Percentiles rank a stretch among this genome's conserved stretches.
phyloP scores from a whole-genome alignment of 2,888 invertebrate genomes.

The Zygothrica quintamaculata region DNA sequence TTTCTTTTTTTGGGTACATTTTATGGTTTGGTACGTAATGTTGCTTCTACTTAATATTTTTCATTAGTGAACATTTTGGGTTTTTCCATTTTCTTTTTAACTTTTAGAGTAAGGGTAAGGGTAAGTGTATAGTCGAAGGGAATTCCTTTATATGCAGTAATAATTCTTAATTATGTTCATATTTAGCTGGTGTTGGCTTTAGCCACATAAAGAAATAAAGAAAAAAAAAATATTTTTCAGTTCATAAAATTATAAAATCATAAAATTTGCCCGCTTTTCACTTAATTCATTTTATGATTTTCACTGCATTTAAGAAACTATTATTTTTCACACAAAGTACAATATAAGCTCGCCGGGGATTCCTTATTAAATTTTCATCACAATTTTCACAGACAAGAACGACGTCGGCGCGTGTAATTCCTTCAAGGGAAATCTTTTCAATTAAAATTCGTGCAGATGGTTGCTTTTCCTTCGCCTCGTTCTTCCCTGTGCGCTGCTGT shows the following conservation, averaged over 20 bases:
- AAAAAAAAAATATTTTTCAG: constrained; percentile 47
- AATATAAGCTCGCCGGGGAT: constrained; percentile 76
- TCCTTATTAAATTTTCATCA: constrained; percentile 76
- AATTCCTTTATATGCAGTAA: constrained; percentile 62
- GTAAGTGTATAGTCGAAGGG: too few relatives aligned
- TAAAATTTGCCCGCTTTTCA: not conserved
- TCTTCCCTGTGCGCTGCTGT: constrained; percentile 12
- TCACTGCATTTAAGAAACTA: constrained; percentile 72
- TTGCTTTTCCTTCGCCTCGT: constrained; percentile 66
- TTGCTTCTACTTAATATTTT: too few relatives aligned
- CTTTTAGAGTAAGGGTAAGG: too few relatives aligned
- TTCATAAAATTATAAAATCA: constrained; percentile 41
- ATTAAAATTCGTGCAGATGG: constrained; percentile 81
- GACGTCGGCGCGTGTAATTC: constrained; percentile 62
- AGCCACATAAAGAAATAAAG: too few relatives aligned
- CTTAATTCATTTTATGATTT: constrained; percentile 11
- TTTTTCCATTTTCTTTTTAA: too few relatives aligned
- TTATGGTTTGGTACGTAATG: too few relatives aligned
- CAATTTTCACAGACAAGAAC: constrained; percentile 42
- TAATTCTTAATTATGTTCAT: constrained; percentile 80
- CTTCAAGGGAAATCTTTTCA: constrained; percentile 81
- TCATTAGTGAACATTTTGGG: too few relatives aligned
- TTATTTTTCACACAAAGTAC: constrained; percentile 77
- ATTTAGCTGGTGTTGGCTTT: constrained; percentile 56
- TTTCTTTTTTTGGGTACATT: too few relatives aligned